Percentiles rank a stretch among this genome's conserved stretches.
Conservation (phyloP, 2,888 invertebrate genomes). For the Chymomyza fuscimana region DNA sequence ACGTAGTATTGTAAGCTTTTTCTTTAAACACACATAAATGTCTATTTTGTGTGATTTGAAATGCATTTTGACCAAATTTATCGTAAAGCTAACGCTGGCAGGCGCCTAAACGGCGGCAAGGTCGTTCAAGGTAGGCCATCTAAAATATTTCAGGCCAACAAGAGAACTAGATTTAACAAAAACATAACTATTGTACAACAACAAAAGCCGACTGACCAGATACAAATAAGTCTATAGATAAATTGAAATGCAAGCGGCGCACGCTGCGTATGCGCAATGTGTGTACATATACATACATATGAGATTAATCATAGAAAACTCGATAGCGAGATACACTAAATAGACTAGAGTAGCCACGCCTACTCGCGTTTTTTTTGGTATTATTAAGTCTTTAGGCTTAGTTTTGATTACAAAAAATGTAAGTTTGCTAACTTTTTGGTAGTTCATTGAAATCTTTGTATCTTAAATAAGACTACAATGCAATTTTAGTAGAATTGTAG, state of each 20-base stretch:
- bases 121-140: conserved; percentile 66
- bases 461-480: no score
- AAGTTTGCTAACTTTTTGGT: no score
- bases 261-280: conserved; percentile 63
- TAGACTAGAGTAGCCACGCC: not conserved
- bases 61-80: conserved; percentile 73
- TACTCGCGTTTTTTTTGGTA: not conserved
- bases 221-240: conserved; percentile 7
- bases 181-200: not conserved
- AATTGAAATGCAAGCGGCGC: conserved; percentile 25
- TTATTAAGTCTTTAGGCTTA: no score
- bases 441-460: no score
- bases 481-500: no score
- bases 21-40: not conserved
- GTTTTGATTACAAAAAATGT: no score
- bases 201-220: not conserved
- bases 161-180: conserved; percentile 26
- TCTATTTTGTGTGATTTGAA: conserved; percentile 24
- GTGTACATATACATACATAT: conserved; percentile 1
- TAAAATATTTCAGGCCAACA: conserved; percentile 38
- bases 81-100: conserved; percentile 20
- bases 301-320: not conserved
- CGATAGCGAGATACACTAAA: not conserved
- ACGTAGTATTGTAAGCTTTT: not conserved
- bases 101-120: conserved; percentile 63